Conservation (phyloP, 2,797 vertebrate genomes). For the Sebastes oblongus region DNA sequence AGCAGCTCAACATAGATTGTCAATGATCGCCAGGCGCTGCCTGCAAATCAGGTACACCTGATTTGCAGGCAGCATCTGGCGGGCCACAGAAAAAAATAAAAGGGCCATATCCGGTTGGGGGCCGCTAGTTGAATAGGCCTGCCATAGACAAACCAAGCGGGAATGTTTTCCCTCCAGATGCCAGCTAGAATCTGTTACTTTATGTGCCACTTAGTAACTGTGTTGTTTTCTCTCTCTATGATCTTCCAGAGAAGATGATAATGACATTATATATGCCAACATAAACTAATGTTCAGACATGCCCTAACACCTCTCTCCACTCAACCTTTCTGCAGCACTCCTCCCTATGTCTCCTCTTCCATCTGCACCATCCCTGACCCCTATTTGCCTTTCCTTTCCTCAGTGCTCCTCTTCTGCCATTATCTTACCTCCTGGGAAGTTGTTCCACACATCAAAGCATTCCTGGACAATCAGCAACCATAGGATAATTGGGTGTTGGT, state of each 20-base stretch:
- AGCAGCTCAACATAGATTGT: too few relatives aligned
- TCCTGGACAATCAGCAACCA: slow-evolving; percentile 68
- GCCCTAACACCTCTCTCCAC: too few relatives aligned
- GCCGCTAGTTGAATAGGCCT: too few relatives aligned
- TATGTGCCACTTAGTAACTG: slow-evolving; percentile 1
- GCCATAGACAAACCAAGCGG: too few relatives aligned
- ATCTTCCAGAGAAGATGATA: neutral
- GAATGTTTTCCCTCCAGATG: too few relatives aligned
- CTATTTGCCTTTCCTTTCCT: slow-evolving; percentile 12
- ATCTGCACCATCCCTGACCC: slow-evolving; percentile 15
- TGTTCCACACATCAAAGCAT: slow-evolving; percentile 59
- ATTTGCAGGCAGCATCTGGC: too few relatives aligned
- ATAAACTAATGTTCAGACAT: neutral
- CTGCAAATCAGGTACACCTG: too few relatives aligned
- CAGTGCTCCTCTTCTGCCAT: neutral
- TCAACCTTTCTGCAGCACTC: neutral
- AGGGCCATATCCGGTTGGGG: too few relatives aligned
- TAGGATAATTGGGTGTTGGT: slow-evolving; percentile 68
- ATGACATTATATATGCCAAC: neutral
- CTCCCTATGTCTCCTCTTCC: neutral
- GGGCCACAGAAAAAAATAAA: too few relatives aligned
- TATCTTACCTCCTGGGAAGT: slow-evolving; percentile 60
- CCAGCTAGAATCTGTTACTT: slow-evolving; percentile 2
- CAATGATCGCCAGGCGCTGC: too few relatives aligned
- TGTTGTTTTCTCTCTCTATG: neutral